Evolutionary conservation across 2,797 vertebrate genomes (phyloP), one percentile per base, ranked within the genome.

Genomic region (Aeoliscus strigatus): DNA sequence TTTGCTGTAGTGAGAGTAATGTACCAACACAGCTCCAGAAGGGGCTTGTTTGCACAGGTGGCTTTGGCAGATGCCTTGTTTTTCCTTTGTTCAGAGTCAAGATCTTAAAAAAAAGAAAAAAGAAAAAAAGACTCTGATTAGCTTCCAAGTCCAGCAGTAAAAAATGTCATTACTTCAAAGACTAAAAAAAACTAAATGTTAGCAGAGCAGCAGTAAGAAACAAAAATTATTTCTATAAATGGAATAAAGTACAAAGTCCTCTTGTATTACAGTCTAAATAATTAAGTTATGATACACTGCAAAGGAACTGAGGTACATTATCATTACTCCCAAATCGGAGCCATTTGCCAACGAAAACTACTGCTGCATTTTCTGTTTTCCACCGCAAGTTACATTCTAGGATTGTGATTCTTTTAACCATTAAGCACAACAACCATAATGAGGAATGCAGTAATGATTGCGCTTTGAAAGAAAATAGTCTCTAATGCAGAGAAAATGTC

Each of bases 11-110:
- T 2, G 13, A 44, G 45, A 72, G 59, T 53, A 26, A 47, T 47
- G 61, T 50, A 56, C 67, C 37, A 9, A 41, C 39, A 24, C 66
- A 48, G 56, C 61, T 66, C 40, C 73, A 80, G 72, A 70, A 55
- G 36, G 41, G 51, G 42, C 58, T 66, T 88, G 80, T 89, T 88
- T 87, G 79, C 73, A 85, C 85, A 88, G 85, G 86, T 87, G 84
- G 75, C 75, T 78, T 40, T 56, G 68, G 77, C 77, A 62, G 52
- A 73, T 70, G 75, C 56, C 61, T 79, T 68, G 62, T 83, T 83
- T 81, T 79, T 33, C 60, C 60, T 85, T 85, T 86, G 77, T 86
- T 64, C 57, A 66, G 51, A 74, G 66, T 73, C 51, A 63, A 73
- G 63, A 68, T 61, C 59, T 67, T 66, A 47, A 13, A 33, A 17